Percentiles rank a stretch among this genome's conserved stretches.
These are phyloP conservation scores for Hirundichthys speculiger DNA, from an alignment of 2,113 vertebrate species.

Conservation along the genomic window DNA sequence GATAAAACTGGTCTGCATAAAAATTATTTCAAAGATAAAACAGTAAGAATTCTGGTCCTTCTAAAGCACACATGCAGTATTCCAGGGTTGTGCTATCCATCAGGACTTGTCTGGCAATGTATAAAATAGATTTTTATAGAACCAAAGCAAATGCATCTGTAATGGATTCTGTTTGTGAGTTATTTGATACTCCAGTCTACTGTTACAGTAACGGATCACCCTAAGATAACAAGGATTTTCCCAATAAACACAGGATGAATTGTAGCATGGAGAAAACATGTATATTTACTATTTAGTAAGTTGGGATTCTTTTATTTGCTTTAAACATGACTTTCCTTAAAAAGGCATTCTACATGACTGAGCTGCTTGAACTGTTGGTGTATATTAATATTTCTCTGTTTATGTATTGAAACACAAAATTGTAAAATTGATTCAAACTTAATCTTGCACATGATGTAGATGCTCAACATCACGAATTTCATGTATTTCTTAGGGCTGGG, in stretches of 20 bases:
- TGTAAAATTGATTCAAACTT: too few relatives aligned
- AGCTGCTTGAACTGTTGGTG: not conserved
- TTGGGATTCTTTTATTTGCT: too few relatives aligned
- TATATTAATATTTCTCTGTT: not conserved
- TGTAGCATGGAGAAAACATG: not conserved
- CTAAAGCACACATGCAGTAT: not conserved
- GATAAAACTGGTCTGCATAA: not conserved
- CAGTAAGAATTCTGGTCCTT: not conserved
- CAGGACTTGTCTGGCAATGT: not conserved
- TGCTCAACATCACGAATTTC: too few relatives aligned
- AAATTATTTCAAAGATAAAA: not conserved
- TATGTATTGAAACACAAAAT: not conserved
- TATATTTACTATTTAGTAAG: too few relatives aligned
- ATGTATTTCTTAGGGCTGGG: too few relatives aligned
- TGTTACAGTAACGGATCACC: slow-evolving; percentile 7
- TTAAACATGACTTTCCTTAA: too few relatives aligned
- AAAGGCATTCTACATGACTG: not conserved
- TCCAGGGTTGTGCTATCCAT: not conserved
- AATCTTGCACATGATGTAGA: too few relatives aligned
- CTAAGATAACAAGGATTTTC: not conserved
- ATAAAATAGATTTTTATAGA: not conserved
- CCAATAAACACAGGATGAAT: too few relatives aligned
- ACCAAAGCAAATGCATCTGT: slow-evolving; percentile 18
- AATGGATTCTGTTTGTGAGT: slow-evolving; percentile 2
- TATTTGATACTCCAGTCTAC: slow-evolving; percentile 18